Conservation (phyloP, 2,888 invertebrate species). For the Dicranocentrus wangi region DNA sequence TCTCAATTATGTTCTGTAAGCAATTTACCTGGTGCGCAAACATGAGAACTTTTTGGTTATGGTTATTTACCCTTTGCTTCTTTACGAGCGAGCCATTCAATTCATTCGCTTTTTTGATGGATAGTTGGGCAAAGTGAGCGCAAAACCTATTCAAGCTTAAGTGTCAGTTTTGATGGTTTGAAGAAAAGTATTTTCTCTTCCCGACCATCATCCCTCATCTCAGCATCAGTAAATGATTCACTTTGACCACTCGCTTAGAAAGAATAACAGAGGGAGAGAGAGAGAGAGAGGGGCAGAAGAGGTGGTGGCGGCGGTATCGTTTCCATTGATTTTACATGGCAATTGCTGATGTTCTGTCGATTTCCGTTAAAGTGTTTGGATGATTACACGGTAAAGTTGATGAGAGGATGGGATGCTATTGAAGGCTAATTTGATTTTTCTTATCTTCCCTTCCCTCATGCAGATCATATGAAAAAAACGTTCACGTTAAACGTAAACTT, state of each 20-base stretch:
- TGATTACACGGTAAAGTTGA: conserved; percentile 71
- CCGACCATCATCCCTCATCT: too few relatives aligned
- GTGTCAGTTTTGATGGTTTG: conserved; percentile 28
- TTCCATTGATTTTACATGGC: conserved; percentile 28
- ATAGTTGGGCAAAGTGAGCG: conserved; percentile 41
- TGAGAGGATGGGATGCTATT: conserved; percentile 70
- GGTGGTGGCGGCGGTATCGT: conserved; percentile 43
- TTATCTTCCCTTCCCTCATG: conserved; percentile 35
- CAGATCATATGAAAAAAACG: too few relatives aligned
- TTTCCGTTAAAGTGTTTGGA: conserved; percentile 72
- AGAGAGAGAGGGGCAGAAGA: conserved; percentile 33
- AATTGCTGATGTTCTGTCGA: conserved; percentile 54
- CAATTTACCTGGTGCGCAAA: conserved; percentile 42
- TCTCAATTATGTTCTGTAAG: conserved; percentile 41
- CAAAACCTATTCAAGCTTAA: conserved; percentile 44
- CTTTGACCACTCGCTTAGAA: conserved; percentile 48
- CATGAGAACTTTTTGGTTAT: conserved; percentile 60
- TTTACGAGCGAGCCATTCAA: conserved; percentile 35
- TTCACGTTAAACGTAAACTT: too few relatives aligned
- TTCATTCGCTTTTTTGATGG: conserved; percentile 41
- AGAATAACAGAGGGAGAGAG: conserved; percentile 38
- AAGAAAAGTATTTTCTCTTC: conserved; percentile 37
- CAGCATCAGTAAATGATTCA: conserved; percentile 44
- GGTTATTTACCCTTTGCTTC: conserved; percentile 59
- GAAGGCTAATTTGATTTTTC: conserved; percentile 72